These are phyloP conservation scores for Acrobasis repandana DNA, from an alignment of 2,888 invertebrate genomes.

Conservation along the genomic window DNA sequence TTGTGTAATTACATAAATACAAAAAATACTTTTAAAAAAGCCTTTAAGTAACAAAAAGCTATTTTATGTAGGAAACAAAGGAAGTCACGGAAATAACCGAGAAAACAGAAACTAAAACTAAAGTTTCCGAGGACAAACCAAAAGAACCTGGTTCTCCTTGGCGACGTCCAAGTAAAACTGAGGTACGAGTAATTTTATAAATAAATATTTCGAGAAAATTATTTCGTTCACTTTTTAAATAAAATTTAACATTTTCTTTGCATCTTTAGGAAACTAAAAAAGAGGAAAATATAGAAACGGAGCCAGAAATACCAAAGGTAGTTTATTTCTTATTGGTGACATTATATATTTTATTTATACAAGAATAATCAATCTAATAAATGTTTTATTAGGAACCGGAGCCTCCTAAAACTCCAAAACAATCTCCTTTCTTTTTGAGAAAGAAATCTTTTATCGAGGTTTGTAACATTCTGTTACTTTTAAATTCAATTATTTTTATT, in stretches of 20 bases:
- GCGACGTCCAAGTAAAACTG: slow-evolving; percentile 45
- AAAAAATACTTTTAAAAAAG: slow-evolving; percentile 20
- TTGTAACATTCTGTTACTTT: slow-evolving; percentile 8
- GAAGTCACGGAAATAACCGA: slow-evolving; percentile 31
- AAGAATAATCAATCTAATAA: slow-evolving; percentile 12
- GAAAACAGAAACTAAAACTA: slow-evolving; percentile 31
- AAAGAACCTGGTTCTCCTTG: slow-evolving; percentile 44
- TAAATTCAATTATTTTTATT: background rate
- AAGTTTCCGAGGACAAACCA: slow-evolving; percentile 40
- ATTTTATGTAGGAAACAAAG: slow-evolving; percentile 38
- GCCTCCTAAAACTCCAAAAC: slow-evolving; percentile 26
- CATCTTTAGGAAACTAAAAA: background rate
- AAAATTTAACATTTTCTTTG: background rate
- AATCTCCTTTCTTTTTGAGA: slow-evolving; percentile 31
- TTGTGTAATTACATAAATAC: background rate
- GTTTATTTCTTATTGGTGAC: too few species aligned
- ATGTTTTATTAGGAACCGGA: slow-evolving; percentile 35
- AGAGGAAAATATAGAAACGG: slow-evolving; percentile 15
- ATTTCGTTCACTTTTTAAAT: background rate
- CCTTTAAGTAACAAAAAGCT: slow-evolving; percentile 19
- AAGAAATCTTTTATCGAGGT: slow-evolving; percentile 28
- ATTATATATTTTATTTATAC: background rate
- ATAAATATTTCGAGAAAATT: background rate
- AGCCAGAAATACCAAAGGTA: slow-evolving; percentile 25
- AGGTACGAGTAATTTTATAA: slow-evolving; percentile 29